Evolutionary conservation across 2,113 vertebrate species (phyloP), one percentile per base, ranked within the genome.

Genomic region (Vidua chalybeata): DNA sequence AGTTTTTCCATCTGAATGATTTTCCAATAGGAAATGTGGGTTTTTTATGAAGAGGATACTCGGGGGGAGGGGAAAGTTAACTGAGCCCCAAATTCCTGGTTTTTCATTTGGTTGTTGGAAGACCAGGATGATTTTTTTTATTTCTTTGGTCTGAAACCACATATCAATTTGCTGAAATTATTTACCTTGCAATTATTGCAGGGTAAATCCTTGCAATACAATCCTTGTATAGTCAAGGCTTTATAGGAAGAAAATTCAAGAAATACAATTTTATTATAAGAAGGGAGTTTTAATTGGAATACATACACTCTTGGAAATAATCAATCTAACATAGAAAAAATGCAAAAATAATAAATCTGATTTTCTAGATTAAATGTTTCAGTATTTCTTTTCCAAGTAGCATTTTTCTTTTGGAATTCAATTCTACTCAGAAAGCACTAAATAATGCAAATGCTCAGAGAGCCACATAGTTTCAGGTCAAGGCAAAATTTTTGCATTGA

Each of bases 1-100:
- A 64, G 41, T 80, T 91, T 91, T 94, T 90, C 82, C 68, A 56
- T 67, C 4, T 81, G 79, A 88, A 48, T 75, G 64, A 13, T 92
- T 95, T 93, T 90, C 79, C 72, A 77, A 72, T 30, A 91, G 76
- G 64, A 94, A 96, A 90, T 45, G 39, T 1, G 10, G 52, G 30
- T 20, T 28, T 43, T 46, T 77, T 35, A 41, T 56, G 35, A 54
- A 83, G 46, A 61, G 45, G 33, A 9, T 63, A n/a, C 10, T 4
- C 2, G 2, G 7, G 13, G 10, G 5, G 1, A 14, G 6, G 9
- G 5, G 6, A 35, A 33, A 13, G 13, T 62, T 62, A 73, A n/a
- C 64, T 59, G 69, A 80, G 54, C 18, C 31, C 23, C 46, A 80
- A 11, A 76, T 23, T 58, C 8, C 10, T 79, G 13, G 0, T 79